Evolutionary conservation across 2,797 vertebrate species (phyloP).

Genomic region (Gymnothorax javanicus): DNA sequence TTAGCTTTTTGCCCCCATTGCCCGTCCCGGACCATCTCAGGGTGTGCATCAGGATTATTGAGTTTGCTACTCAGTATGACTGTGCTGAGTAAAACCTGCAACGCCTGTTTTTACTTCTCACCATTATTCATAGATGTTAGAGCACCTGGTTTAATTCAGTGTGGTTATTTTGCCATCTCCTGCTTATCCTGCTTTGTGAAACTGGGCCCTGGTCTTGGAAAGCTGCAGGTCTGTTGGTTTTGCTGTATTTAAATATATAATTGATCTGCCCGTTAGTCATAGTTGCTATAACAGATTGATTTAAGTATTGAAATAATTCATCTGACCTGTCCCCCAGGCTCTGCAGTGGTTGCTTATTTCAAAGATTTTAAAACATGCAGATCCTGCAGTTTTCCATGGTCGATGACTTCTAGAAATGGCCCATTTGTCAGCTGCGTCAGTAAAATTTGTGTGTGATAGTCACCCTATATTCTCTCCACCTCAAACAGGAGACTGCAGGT

Average conservation of each 20-base stretch:
- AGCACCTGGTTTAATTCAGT: no score
- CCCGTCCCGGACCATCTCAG: no score
- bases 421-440: background rate
- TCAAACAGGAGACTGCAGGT: conserved; percentile 85
- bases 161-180: no score
- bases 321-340: background rate
- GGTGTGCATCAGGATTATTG: no score
- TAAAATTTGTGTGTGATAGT: background rate
- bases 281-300: background rate
- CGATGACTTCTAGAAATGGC: background rate
- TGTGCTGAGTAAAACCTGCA: no score
- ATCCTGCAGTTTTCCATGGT: background rate
- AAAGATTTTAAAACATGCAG: background rate
- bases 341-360: background rate
- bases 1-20: no score
- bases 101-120: no score
- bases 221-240: background rate
- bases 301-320: background rate
- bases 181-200: no score
- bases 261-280: no score
- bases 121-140: no score
- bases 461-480: conserved; percentile 30
- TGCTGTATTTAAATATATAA: background rate
- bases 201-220: background rate
- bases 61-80: no score